Percentiles rank a stretch among this genome's conserved stretches.
phyloP scores from a whole-genome alignment of 2,113 vertebrate genomes.

The Arenaria interpres region DNA sequence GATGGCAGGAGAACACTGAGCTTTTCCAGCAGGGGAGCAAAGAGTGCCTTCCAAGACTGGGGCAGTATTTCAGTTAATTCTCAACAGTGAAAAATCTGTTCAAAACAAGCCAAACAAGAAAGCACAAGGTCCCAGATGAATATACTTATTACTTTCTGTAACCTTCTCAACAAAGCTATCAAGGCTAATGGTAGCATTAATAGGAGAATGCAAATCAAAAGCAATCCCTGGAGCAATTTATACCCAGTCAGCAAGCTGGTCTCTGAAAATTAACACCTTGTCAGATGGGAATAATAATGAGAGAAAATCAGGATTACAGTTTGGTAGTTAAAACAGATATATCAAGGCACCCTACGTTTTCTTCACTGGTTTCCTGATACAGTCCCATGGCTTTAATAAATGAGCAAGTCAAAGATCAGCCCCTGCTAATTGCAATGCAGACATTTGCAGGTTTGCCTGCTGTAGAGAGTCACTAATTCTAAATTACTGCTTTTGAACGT shows the following conservation, averaged over 20 bases:
- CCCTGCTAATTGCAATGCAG: background rate
- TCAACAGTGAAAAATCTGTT: constrained; percentile 19
- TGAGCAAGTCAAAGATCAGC: constrained; percentile 26
- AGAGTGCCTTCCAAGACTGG: background rate
- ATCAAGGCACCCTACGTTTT: background rate
- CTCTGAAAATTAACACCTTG: constrained; percentile 55
- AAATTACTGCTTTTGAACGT: background rate
- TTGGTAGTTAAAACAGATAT: background rate
- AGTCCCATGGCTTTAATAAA: background rate
- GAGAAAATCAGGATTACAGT: background rate
- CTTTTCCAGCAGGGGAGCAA: background rate
- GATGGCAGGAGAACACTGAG: background rate
- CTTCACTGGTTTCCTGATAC: background rate
- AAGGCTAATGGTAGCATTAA: constrained; percentile 64
- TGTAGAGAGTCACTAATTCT: background rate
- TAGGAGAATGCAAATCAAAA: constrained; percentile 65
- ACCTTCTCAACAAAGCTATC: constrained; percentile 64
- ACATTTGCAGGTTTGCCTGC: background rate
- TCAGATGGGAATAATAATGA: constrained; percentile 20
- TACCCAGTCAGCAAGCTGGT: constrained; percentile 20
- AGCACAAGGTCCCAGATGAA: constrained; percentile 30
- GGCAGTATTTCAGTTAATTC: constrained; percentile 38
- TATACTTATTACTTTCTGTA: constrained; percentile 45
- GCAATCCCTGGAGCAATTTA: constrained; percentile 46
- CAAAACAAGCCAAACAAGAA: constrained; percentile 50